Percentiles rank a stretch among this genome's conserved stretches.
These are phyloP conservation scores for Serinus canaria DNA, from an alignment of 2,113 vertebrate genomes.

Conservation along the genomic window DNA sequence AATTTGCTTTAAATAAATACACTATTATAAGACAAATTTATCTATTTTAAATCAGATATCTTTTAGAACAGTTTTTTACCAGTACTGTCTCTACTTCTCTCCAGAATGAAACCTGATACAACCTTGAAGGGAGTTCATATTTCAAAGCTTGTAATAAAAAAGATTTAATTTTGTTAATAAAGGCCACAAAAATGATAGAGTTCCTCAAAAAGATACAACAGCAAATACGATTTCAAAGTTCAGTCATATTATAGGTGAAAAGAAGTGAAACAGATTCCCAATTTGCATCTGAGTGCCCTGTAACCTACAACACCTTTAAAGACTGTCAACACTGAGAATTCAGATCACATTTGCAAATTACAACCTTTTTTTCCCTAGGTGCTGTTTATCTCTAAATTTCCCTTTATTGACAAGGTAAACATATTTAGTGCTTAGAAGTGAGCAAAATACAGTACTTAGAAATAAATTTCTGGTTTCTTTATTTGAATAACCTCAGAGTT, in stretches of 20 bases:
- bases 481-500: neutral
- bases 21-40: neutral
- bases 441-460: neutral
- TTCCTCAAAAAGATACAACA: neutral
- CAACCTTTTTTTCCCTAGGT: neutral
- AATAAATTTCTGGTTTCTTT: neutral
- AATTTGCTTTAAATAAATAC: neutral
- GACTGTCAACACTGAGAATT: neutral
- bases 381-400: neutral
- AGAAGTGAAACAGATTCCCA: neutral
- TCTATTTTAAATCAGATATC: neutral
- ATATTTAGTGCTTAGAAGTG: neutral
- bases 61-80: neutral
- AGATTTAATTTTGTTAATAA: neutral
- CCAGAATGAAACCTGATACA: neutral
- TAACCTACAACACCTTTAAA: neutral
- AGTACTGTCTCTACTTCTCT: neutral
- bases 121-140: neutral
- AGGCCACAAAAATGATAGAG: neutral
- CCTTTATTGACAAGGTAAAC: neutral
- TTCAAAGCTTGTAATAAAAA: neutral
- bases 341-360: neutral
- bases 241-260: neutral
- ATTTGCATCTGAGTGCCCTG: neutral
- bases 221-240: neutral